These are phyloP conservation scores for Metalampra italica DNA, from an alignment of 2,888 invertebrate species.

Conservation along the genomic window DNA sequence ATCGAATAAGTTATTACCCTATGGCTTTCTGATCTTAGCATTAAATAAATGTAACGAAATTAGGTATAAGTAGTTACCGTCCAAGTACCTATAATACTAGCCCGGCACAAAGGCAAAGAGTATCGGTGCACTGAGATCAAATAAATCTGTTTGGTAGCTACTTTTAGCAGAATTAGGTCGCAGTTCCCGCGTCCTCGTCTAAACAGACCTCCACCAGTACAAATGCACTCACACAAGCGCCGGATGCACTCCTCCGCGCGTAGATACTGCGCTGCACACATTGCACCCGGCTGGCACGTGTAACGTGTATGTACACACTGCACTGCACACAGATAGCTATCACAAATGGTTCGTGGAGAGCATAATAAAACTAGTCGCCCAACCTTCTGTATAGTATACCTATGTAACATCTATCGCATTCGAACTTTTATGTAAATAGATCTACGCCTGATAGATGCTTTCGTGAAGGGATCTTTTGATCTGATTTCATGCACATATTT, in stretches of 20 bases:
- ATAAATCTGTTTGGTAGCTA: slow-evolving; percentile 10
- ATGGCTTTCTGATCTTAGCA: too few relatives aligned
- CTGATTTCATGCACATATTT: too few relatives aligned
- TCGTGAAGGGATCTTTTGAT: too few relatives aligned
- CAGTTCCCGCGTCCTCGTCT: slow-evolving; percentile 9
- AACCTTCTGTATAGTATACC: too few relatives aligned
- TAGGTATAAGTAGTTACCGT: too few relatives aligned
- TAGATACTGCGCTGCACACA: slow-evolving; percentile 33
- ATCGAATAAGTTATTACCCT: too few relatives aligned
- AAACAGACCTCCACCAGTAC: slow-evolving; percentile 2
- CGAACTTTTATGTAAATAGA: too few relatives aligned
- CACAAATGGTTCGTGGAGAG: neutral
- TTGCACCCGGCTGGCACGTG: slow-evolving; percentile 33
- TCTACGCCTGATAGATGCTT: too few relatives aligned
- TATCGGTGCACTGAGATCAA: slow-evolving; percentile 1
- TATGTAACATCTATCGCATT: too few relatives aligned
- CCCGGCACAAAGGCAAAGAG: too few relatives aligned
- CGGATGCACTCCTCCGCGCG: slow-evolving; percentile 9
- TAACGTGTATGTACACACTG: slow-evolving; percentile 31
- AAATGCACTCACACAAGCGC: slow-evolving; percentile 14
- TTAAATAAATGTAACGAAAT: too few relatives aligned
- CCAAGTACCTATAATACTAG: too few relatives aligned
- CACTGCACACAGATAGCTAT: slow-evolving; percentile 24
- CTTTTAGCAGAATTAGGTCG: slow-evolving; percentile 14
- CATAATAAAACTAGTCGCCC: neutral